Evolutionary conservation across 2,888 invertebrate genomes (phyloP).

Genomic region (Aradus depressus): DNA sequence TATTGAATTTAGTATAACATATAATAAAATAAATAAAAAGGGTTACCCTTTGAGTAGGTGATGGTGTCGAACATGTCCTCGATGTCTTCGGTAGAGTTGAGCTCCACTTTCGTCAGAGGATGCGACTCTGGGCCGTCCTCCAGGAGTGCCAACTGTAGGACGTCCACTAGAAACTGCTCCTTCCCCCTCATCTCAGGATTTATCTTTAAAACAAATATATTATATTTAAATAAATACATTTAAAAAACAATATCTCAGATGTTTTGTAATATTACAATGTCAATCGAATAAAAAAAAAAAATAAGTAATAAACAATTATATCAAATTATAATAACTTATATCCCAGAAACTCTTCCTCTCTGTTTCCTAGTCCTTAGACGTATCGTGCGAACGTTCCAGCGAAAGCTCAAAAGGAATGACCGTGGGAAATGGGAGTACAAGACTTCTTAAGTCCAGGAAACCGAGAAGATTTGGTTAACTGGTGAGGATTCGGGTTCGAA

Average conservation of each 20-base stretch:
- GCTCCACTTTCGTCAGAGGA: conserved; percentile 44
- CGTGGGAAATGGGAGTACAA: too few relatives aligned
- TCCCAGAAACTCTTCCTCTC: too few relatives aligned
- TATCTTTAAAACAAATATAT: conserved; percentile 28
- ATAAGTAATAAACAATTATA: not conserved
- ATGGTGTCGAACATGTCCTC: conserved; percentile 52
- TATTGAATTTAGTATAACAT: too few relatives aligned
- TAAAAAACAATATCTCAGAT: not conserved
- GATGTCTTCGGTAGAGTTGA: conserved; percentile 47
- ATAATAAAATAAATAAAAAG: too few relatives aligned
- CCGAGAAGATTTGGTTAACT: too few relatives aligned
- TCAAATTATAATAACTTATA: too few relatives aligned
- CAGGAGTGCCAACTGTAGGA: conserved; percentile 38
- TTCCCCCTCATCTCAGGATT: conserved; percentile 28
- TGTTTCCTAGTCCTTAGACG: too few relatives aligned
- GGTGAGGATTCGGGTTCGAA: too few relatives aligned
- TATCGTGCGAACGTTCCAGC: too few relatives aligned
- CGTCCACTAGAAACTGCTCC: conserved; percentile 36
- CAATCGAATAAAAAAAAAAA: not conserved
- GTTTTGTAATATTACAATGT: not conserved
- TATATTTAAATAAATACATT: not conserved
- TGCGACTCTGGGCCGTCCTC: conserved; percentile 48
- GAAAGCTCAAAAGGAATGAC: too few relatives aligned
- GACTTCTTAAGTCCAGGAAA: too few relatives aligned
- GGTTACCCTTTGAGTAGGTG: conserved; percentile 57